A percentile compares a stretch with the other conserved stretches of the same genome.
Evolutionary conservation across 2,113 vertebrate genomes (phyloP).

Genomic region (Bos indicus): DNA sequence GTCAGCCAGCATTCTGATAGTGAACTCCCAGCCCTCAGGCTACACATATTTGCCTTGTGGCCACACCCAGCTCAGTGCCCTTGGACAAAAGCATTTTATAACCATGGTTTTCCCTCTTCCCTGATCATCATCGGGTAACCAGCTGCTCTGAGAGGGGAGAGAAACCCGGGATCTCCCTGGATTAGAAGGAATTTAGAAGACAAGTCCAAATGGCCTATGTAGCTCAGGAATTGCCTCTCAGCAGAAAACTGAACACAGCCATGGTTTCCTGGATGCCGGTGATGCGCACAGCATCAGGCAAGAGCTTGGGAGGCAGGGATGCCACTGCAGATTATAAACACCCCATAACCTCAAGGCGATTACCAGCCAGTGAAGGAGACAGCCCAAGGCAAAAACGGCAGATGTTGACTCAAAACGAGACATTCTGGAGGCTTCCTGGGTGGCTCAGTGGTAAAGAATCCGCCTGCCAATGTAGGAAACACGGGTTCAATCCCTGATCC

Average conservation of each 20-base stretch:
- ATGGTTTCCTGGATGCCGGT: rapidly evolving
- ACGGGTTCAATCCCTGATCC: not conserved
- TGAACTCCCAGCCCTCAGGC: not conserved
- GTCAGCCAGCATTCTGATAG: not conserved
- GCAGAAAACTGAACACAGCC: not conserved
- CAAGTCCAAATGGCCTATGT: not conserved
- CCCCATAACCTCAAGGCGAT: not conserved
- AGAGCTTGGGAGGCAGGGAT: not conserved
- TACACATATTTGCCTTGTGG: not conserved
- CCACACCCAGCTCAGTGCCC: not conserved
- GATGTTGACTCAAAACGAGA: rapidly evolving
- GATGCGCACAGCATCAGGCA: not conserved
- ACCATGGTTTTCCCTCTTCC: not conserved
- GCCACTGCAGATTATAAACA: not conserved
- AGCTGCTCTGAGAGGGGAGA: not conserved
- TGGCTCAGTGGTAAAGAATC: not conserved
- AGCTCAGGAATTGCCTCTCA: not conserved
- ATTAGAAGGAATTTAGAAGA: not conserved
- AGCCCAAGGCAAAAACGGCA: rapidly evolving
- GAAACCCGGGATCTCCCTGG: not conserved
- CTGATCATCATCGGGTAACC: not conserved
- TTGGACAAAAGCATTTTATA: not conserved
- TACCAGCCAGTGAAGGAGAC: not conserved
- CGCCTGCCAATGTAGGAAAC: not conserved
- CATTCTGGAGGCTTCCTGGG: not conserved